These are phyloP conservation scores for Erythrocercus mccallii DNA, from an alignment of 2,113 vertebrate genomes.

Conservation along the genomic window DNA sequence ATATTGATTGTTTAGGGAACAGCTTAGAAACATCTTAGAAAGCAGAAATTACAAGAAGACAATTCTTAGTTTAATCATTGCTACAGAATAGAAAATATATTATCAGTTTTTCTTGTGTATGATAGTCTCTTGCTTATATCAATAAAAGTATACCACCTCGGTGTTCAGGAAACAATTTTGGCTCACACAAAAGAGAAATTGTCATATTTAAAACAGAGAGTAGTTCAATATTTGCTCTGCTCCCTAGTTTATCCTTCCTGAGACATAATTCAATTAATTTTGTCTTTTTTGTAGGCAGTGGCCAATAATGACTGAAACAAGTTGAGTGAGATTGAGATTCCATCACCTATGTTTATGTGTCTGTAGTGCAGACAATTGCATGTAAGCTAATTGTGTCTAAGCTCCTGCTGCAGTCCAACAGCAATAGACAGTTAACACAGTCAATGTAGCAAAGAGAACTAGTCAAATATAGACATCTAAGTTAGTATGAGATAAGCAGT, in stretches of 20 bases:
- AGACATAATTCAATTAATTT: neutral
- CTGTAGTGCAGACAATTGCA: neutral
- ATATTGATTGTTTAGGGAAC: neutral
- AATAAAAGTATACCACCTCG: neutral
- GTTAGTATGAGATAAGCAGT: neutral
- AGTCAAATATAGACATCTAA: neutral
- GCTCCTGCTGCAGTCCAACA: neutral
- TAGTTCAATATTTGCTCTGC: neutral
- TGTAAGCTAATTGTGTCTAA: neutral
- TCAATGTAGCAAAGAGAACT: neutral
- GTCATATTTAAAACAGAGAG: neutral
- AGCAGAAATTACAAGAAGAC: neutral
- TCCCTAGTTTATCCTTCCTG: neutral
- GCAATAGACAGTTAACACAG: neutral
- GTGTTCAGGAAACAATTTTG: neutral
- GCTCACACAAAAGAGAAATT: neutral
- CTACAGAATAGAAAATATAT: neutral
- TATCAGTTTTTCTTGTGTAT: neutral
- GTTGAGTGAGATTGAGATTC: neutral
- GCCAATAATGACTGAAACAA: neutral
- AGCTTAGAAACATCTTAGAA: neutral
- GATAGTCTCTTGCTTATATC: neutral
- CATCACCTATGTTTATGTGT: neutral
- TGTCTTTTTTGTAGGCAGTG: neutral
- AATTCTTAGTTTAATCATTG: neutral